phyloP scores from a whole-genome alignment of 2,797 vertebrate species.

The Mus minutoides region DNA sequence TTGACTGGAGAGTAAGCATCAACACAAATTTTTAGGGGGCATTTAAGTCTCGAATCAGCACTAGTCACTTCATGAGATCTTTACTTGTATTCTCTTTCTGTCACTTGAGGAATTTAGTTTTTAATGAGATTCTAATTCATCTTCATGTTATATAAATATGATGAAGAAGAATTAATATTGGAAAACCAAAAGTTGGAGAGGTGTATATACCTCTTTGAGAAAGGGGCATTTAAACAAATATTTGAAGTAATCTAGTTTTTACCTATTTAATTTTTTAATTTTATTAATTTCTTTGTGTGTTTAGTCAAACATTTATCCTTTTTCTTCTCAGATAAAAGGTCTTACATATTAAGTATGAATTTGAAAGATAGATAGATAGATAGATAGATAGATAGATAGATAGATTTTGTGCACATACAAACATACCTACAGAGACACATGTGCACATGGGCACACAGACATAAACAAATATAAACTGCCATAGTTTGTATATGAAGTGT shows the following conservation, averaged over 20 bases:
- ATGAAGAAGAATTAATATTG: background rate
- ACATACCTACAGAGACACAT: background rate
- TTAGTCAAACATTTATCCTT: background rate
- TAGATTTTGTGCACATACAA: background rate
- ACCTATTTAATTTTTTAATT: background rate
- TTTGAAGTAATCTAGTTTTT: background rate
- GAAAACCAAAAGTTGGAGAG: background rate
- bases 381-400: no score
- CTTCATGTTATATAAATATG: background rate
- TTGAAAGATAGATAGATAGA: background rate
- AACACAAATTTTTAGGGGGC: background rate
- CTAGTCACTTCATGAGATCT: background rate
- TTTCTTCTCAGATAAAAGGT: background rate
- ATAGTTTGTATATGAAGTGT: background rate
- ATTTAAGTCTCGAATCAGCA: background rate
- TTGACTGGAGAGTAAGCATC: background rate
- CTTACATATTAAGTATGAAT: background rate
- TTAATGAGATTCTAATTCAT: background rate
- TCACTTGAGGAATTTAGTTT: background rate
- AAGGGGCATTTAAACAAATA: background rate
- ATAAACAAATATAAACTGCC: background rate
- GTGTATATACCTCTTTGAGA: background rate
- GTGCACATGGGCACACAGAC: background rate
- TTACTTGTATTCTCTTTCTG: background rate
- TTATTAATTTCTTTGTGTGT: background rate